These are phyloP conservation scores for Apostichopus leukothele DNA, from an alignment of 53 echinoderm and acorn worm genomes.

Conservation along the genomic window DNA sequence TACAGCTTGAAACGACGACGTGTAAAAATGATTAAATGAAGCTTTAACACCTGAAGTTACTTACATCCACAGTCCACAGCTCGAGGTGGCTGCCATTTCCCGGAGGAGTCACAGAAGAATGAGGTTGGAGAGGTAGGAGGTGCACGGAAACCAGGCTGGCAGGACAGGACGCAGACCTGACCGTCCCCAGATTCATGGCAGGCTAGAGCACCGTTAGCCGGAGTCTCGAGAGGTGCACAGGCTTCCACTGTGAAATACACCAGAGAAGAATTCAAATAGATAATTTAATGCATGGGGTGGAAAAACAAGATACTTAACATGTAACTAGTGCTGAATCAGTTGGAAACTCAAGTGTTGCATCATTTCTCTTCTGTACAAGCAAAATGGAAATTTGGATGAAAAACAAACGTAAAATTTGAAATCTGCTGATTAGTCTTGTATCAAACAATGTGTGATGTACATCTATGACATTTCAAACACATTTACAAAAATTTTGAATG, in stretches of 20 bases:
- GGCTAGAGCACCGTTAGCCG: constrained; percentile 51
- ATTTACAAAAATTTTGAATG: too few species aligned
- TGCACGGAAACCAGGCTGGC: constrained; percentile 6
- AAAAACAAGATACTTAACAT: too few species aligned
- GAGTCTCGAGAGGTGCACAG: constrained; percentile 42
- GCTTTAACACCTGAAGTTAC: not conserved
- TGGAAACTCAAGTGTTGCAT: too few species aligned
- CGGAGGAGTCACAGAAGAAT: not conserved
- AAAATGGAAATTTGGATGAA: too few species aligned
- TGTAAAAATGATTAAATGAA: not conserved
- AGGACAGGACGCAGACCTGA: constrained; percentile 49
- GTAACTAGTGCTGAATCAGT: too few species aligned
- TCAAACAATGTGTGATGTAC: too few species aligned
- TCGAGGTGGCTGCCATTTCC: constrained; percentile 28
- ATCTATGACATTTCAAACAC: too few species aligned
- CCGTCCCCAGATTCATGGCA: constrained; percentile 46
- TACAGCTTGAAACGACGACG: too few species aligned
- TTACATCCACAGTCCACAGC: constrained; percentile 40
- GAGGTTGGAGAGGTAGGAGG: not conserved
- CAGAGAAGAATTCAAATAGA: not conserved
- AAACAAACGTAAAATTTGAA: too few species aligned
- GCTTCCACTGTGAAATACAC: constrained; percentile 23
- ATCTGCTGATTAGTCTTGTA: too few species aligned
- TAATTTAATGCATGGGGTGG: too few species aligned
- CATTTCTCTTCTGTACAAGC: too few species aligned